These are phyloP conservation scores for Notiomystis cincta DNA, from an alignment of 2,113 vertebrate genomes.

Conservation along the genomic window DNA sequence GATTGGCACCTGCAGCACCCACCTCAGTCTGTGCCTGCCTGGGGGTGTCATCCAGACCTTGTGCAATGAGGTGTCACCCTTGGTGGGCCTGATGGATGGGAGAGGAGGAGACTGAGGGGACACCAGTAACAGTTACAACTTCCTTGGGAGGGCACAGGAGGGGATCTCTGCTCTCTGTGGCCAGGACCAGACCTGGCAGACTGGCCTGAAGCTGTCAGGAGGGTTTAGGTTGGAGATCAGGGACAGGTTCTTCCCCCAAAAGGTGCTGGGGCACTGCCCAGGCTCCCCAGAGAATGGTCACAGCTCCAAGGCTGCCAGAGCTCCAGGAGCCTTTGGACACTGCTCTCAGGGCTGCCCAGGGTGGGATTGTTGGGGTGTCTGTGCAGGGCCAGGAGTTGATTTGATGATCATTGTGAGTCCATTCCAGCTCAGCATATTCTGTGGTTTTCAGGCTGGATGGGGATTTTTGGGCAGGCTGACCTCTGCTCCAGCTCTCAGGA, in stretches of 20 bases:
- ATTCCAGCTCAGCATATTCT: background rate
- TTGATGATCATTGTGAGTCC: background rate
- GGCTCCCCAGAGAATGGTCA: background rate
- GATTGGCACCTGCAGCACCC: background rate
- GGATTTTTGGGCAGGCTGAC: fast-evolving
- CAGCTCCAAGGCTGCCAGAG: background rate
- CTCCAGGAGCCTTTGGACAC: fast-evolving
- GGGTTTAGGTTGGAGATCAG: fast-evolving
- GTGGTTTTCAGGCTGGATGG: background rate
- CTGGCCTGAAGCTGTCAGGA: background rate
- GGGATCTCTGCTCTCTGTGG: background rate
- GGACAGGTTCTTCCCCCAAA: background rate
- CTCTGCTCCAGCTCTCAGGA: background rate
- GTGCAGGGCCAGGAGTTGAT: background rate
- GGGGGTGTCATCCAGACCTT: fast-evolving
- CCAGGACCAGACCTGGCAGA: background rate
- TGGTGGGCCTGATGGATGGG: background rate
- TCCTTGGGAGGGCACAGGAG: background rate
- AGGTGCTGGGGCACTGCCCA: background rate
- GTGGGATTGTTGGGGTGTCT: background rate
- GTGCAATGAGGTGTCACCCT: background rate
- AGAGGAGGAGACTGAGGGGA: background rate
- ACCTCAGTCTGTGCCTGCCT: fast-evolving
- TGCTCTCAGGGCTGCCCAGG: fast-evolving
- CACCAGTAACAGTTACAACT: background rate